Base-by-base conservation (phyloP, 2,113 vertebrate genomes). In the Neopipo cinnamomea region DNA sequence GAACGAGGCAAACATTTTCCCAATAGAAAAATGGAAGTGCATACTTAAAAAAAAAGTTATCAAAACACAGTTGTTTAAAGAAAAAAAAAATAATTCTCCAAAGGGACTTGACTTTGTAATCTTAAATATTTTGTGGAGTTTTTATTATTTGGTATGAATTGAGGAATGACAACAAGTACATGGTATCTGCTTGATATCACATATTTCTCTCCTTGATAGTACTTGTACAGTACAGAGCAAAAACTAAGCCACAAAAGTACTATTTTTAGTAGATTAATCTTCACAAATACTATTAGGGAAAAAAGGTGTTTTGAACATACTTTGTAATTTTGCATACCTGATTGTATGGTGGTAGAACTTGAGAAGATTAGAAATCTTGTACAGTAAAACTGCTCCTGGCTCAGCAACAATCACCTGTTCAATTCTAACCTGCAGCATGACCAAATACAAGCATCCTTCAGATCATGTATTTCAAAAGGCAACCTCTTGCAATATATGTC, bases 291-390 rank as follows among this genome's bases (percentile, higher is more conserved):
- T 55, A 56, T 23, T 21, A 30, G 5, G n/a, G 24, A 28, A 50
- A 59, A 76, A 46, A 81, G 12, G 21, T 11, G 77, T 31, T 41
- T 56, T 77, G 39, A 87, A 58, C 7, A 41, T 11, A 31, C n/a
- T 91, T 88, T 2, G 10, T 11, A 66, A 85, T 35, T 95, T 47
- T 37, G 56, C 66, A 70, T 98, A 99, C 99, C 99, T 99, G 97
- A 99, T 99, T 83, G 99, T 99, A 96, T 99, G 99, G 81, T 99
- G 99, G 97, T 99, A 99, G 96, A 99, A 99, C 95, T 99, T 99
- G 8, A 99, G 99, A 87, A 99, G 98, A 97, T 99, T 99, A 86
- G 99, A 99, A 92, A 99, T 98, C 97, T 99, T 99, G 95, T 99
- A 99, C 28, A 99, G 98, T 59, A 99, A 97, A 76, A 99, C 99